Evolutionary conservation across 2,113 vertebrate species (phyloP), one percentile per base, ranked within the genome.

Genomic region (Sakesphorus luctuosus): DNA sequence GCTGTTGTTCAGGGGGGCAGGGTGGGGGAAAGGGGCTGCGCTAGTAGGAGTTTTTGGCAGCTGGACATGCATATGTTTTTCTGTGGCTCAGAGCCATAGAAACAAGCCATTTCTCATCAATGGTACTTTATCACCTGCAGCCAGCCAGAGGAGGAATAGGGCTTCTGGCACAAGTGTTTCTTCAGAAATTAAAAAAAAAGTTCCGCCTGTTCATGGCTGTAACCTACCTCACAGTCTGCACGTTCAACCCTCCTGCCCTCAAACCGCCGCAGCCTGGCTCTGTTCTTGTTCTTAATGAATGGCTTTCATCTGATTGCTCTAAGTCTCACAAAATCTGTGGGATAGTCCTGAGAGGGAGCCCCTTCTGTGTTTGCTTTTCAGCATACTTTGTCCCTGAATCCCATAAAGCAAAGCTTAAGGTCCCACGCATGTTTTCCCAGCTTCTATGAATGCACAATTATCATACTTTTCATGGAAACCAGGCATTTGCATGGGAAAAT

Each of bases 401-500:
- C 76, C 83, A 92, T 68, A 78, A 92, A 89, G 76, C 43, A 78
- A 93, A 93, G 81, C 67, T 91, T 74, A 82, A 95, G 85, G 95
- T 95, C 96, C 93, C 96, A 97, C 97, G 92, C 95, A 94, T 76
- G 47, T 96, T 97, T 95, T 97, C 97, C 90, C 91, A 95, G 90
- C 96, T 97, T 95, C 92, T 96, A 69, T 96, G 92, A 92, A 94
- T 87, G 91, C 81, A 69, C 35, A 24, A 96, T 96, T 93, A 96
- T 83, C 92, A 94, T 91, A 92, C 86, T 97, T 95, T 95, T 96
- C 87, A 96, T 96, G 92, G 87, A 97, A 97, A 95, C 91, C 3
- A 59, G 56, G 58, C 43, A 97, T 97, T 97, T 97, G 94, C 96
- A 97, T 96, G 93, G 95, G 94, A 96, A 97, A 96, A 96, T 96